phyloP scores from a whole-genome alignment of 2,797 vertebrate genomes.

The Staurois parvus region DNA sequence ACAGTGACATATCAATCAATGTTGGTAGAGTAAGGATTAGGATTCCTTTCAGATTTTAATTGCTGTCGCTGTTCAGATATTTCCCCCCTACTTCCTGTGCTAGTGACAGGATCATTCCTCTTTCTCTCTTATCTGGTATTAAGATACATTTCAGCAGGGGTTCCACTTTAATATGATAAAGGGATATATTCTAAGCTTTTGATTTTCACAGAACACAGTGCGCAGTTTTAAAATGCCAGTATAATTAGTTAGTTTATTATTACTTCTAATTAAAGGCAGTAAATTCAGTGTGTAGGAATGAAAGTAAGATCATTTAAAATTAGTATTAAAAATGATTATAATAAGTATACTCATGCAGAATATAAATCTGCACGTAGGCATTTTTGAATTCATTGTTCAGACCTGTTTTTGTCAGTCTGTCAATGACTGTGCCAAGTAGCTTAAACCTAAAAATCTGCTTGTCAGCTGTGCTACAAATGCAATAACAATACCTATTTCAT shows the following conservation, averaged over 20 bases:
- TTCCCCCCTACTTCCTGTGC: too few relatives aligned
- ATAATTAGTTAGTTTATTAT: not conserved
- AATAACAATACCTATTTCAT: slow-evolving; percentile 9
- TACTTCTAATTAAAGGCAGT: not conserved
- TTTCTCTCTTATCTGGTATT: too few relatives aligned
- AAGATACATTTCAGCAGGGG: not conserved
- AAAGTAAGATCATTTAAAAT: not conserved
- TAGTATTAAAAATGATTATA: slow-evolving; percentile 13
- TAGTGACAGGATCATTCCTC: too few relatives aligned
- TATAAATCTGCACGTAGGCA: slow-evolving; percentile 41
- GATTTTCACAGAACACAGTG: not conserved
- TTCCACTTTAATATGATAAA: not conserved
- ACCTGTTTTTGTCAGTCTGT: slow-evolving; percentile 28
- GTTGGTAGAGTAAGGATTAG: too few relatives aligned
- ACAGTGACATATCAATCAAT: too few relatives aligned
- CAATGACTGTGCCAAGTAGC: slow-evolving; percentile 31
- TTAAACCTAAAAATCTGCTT: slow-evolving; percentile 3
- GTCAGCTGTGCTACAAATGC: not conserved
- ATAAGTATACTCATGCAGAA: not conserved
- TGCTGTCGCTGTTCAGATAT: too few relatives aligned
- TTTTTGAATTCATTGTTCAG: slow-evolving; percentile 23
- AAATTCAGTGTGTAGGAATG: not conserved
- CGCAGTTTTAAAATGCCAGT: not conserved
- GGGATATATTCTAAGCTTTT: not conserved
- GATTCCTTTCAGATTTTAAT: too few relatives aligned